Percentiles rank a stretch among this genome's conserved stretches.
phyloP scores from a whole-genome alignment of 1,140 invertebrate species.

The Colletes latitarsis region DNA sequence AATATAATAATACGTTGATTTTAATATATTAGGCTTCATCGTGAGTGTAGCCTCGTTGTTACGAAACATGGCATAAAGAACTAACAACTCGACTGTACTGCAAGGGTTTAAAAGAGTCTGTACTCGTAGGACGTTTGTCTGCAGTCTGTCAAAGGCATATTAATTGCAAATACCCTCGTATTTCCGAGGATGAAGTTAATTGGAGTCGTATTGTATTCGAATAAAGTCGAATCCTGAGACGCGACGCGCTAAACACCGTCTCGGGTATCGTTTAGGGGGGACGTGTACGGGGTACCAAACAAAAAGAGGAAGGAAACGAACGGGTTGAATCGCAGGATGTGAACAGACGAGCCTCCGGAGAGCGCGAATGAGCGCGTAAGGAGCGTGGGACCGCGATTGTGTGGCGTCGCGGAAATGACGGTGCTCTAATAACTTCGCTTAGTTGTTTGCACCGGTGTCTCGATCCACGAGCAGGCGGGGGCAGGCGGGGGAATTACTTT shows the following conservation, averaged over 20 bases:
- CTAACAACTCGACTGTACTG: too few species aligned
- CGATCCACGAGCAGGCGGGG: neutral
- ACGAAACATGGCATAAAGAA: too few species aligned
- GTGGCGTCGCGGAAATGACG: conserved; percentile 56
- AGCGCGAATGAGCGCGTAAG: conserved; percentile 64
- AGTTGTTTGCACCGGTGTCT: conserved; percentile 33
- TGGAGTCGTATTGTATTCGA: too few species aligned
- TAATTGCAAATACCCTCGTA: too few species aligned
- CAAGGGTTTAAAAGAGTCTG: too few species aligned
- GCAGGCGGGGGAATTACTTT: conserved; percentile 18
- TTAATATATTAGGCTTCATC: too few species aligned
- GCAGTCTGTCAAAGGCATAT: too few species aligned
- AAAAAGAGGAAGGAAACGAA: conserved; percentile 52
- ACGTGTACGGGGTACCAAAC: neutral
- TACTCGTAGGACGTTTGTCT: too few species aligned
- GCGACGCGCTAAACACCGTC: neutral
- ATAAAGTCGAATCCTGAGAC: neutral
- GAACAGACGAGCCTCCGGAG: conserved; percentile 55
- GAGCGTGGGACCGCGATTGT: conserved; percentile 67
- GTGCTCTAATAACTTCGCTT: conserved; percentile 51
- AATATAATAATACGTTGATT: too few species aligned
- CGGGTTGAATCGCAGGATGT: conserved; percentile 66
- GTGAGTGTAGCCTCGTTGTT: too few species aligned
- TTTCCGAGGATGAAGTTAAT: too few species aligned
- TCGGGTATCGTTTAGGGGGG: neutral